phyloP scores from a whole-genome alignment of 2,113 vertebrate species.

The Malaclemys terrapin region DNA sequence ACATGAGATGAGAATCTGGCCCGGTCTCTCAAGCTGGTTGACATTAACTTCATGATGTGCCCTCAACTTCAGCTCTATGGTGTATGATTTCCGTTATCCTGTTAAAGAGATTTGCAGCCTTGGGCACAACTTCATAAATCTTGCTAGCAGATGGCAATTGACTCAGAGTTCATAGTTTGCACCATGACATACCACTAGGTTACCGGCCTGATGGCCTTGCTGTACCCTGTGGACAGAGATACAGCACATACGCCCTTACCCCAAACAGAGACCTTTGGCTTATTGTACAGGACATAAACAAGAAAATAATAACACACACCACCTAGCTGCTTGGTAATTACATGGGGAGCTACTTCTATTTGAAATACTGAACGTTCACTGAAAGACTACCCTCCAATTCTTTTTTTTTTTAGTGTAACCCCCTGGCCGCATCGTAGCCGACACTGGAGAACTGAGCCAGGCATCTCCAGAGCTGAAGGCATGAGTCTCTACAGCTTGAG shows the following conservation, averaged over 20 bases:
- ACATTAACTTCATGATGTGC: neutral
- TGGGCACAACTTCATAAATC: neutral
- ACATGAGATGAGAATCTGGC: fast-evolving
- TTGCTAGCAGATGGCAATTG: neutral
- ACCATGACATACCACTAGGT: neutral
- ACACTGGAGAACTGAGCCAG: fast-evolving
- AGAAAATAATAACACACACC: fast-evolving
- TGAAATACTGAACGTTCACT: neutral
- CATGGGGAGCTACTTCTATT: fast-evolving
- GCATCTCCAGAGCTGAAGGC: neutral
- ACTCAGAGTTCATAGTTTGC: neutral
- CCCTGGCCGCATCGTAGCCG: fast-evolving
- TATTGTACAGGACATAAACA: fast-evolving
- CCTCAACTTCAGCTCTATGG: neutral
- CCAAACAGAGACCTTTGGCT: neutral
- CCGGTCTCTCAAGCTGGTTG: neutral
- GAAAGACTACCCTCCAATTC: neutral
- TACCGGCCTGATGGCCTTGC: neutral
- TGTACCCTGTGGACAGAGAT: fast-evolving
- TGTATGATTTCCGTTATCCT: neutral
- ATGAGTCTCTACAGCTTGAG: fast-evolving
- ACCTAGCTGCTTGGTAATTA: fast-evolving
- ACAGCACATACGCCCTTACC: fast-evolving
- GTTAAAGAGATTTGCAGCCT: fast-evolving
- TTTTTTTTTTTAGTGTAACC: neutral